Evolutionary conservation across 2,888 invertebrate species (phyloP).

Genomic region (Acronicta psi): DNA sequence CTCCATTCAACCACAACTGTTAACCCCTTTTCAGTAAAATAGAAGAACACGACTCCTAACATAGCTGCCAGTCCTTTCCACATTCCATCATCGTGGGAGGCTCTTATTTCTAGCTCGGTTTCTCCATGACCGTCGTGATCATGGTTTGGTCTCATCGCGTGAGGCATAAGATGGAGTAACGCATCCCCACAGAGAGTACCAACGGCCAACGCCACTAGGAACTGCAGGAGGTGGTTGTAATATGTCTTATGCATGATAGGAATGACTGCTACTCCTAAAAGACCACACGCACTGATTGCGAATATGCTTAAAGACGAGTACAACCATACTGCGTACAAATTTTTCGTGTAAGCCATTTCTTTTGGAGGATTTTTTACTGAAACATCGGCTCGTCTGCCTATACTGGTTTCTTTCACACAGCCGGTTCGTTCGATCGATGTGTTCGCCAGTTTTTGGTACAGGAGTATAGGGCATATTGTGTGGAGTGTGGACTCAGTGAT

Average conservation of each 20-base stretch:
- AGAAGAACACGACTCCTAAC: constrained; percentile 95
- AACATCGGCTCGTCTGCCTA: constrained; percentile 56
- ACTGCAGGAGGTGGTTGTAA: constrained; percentile 96
- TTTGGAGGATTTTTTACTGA: constrained; percentile 42
- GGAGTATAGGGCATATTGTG: constrained; percentile 91
- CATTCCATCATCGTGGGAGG: constrained; percentile 91
- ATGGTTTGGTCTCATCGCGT: constrained; percentile 90
- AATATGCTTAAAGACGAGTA: constrained; percentile 95
- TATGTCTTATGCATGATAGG: constrained; percentile 96
- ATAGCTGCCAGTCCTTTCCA: constrained; percentile 96
- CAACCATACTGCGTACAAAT: constrained; percentile 92
- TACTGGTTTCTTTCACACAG: constrained; percentile 83
- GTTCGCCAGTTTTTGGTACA: constrained; percentile 90
- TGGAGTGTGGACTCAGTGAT: constrained; percentile 79
- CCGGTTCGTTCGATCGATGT: constrained; percentile 87
- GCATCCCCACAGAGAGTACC: constrained; percentile 98
- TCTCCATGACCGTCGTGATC: constrained; percentile 66
- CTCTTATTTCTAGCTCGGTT: constrained; percentile 51
- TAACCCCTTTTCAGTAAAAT: constrained; percentile 95
- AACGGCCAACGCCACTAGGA: constrained; percentile 97
- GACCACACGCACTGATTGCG: constrained; percentile 95
- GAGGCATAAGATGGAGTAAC: constrained; percentile 96
- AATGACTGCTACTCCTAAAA: constrained; percentile 96
- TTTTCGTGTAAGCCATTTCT: constrained; percentile 71
- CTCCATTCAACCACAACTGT: constrained; percentile 95